Conservation (phyloP, 2,113 vertebrate species). For the Phrynosoma blainvillii region DNA sequence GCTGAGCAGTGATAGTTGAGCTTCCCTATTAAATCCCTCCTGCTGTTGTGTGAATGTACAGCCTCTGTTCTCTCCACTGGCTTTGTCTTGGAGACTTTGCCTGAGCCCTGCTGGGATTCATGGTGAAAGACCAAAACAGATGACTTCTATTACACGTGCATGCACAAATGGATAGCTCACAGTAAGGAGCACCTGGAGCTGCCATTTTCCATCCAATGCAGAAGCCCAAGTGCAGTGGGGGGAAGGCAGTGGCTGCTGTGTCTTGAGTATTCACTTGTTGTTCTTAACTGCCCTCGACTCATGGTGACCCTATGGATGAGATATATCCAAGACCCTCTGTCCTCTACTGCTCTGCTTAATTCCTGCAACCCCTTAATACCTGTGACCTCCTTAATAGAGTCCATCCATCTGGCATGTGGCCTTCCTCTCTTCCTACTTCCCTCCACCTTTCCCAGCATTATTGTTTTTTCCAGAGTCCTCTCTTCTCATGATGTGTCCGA, state of each 20-base stretch:
- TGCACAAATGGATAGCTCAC: not conserved
- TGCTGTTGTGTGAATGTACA: not conserved
- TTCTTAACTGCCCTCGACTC: too few relatives aligned
- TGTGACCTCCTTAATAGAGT: too few relatives aligned
- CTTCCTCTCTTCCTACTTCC: too few relatives aligned
- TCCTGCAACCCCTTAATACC: too few relatives aligned
- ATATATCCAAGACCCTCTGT: too few relatives aligned
- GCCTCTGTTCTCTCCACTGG: not conserved
- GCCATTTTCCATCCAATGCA: not conserved
- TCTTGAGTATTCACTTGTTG: too few relatives aligned
- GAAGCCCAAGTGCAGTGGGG: not conserved
- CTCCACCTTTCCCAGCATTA: too few relatives aligned
- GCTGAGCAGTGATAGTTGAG: not conserved
- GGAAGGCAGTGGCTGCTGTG: not conserved
- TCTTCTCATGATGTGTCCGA: too few relatives aligned
- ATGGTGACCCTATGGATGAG: too few relatives aligned
- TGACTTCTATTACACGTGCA: not conserved
- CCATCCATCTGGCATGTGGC: too few relatives aligned
- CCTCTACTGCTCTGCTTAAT: too few relatives aligned
- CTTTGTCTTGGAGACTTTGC: not conserved
- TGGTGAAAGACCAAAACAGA: conserved; percentile 15
- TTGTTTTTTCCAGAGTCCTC: too few relatives aligned
- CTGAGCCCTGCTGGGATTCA: not conserved
- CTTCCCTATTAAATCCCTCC: conserved; percentile 8
- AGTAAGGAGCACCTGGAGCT: not conserved